Evolutionary conservation across 2,113 vertebrate species (phyloP), one percentile per base, ranked within the genome.

Genomic region (Varanus salvator): DNA sequence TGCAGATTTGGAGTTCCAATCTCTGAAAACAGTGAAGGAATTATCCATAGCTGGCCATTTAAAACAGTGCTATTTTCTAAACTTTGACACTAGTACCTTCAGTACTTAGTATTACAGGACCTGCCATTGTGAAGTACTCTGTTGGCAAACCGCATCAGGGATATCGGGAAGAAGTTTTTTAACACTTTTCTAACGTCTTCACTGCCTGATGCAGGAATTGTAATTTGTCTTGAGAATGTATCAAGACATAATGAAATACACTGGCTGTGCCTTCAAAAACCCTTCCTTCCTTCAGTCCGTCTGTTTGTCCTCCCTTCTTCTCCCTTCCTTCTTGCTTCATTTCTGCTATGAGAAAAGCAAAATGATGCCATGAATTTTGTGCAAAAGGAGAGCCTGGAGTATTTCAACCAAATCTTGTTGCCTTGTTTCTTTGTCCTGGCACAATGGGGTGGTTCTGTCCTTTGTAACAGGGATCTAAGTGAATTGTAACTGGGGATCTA

Each of bases 151-250:
- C 52, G 87, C 92, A 48, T 80, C 69, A 50, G 71, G 23, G 82
- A 52, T 34, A 74, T n/a, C 78, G 76, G 25, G 31, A 71, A 71
- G n/a, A 89, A 64, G 27, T 15, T 17, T 23, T 64, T 87, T 84
- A 78, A 6, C 1, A 1, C 38, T 44, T 87, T 11, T 83, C 60
- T 12, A 92, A 64, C 78, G 87, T 89, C 75, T 88, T 90, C 21
- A 21, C n/a, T 88, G 15, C 6, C 0, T 88, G 25, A 25, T 50
- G 9, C 52, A 68, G 78, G 29, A 71, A 66, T 60, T 87, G 71
- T 76, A 27, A 64, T 66, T 82, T 50, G 57, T 75, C 72, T 87
- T 87, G 48, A 54, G 80, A 87, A 87, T 87, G 15, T 87, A 76
- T 87, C 83, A 64, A 83, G 83, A 54, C 34, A 12, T 83, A 50